Evolutionary conservation across 2,113 vertebrate species (phyloP), one percentile per base, ranked within the genome.

Genomic region (Gasterosteus aculeatus): DNA sequence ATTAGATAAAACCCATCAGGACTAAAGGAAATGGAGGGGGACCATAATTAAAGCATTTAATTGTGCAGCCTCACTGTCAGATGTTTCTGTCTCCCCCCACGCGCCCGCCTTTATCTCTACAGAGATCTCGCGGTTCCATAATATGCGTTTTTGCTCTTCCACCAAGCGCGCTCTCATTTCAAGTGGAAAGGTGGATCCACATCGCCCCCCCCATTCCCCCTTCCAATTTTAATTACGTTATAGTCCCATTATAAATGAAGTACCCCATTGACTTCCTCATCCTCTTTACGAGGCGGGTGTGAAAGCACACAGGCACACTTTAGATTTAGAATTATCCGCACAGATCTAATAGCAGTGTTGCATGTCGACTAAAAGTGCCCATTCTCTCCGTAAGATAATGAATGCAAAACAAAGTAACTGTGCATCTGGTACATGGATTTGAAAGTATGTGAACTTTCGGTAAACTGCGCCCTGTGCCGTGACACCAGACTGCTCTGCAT

Each of bases 21-120:
- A 97, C 95, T 95, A 96, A 96, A 96, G 95, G 95, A 97, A 98
- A 98, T 97, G 96, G 96, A 97, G 95, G 96, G 97, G 95, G 95
- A 95, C 96, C 96, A 97, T 99, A 99, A 99, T 99, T 98, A 99
- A 98, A 98, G 97, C 96, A 96, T 98, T 98, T 99, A 99, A 99
- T 99, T 98, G 97, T 97, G 96, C 95, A 89, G 96, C 95, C 96
- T 96, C 95, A 92, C 95, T 96, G 96, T 96, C 95, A 97, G 95
- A 95, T 95, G 94, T 94, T 95, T 96, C 95, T 95, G 94, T 94
- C 92, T 92, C 85, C 69, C 41, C 68, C 79, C 51, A 67, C 72
- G 59, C 84, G 75, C 81, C 62, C 72, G 65, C 75, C 82, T 94
- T 96, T 96, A 98, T 97, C 96, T 97, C 93, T 88, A 72, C 90